Evolutionary conservation across 2,888 invertebrate species (phyloP), one percentile per base, ranked within the genome.

Genomic region (Lepidonotus clava): DNA sequence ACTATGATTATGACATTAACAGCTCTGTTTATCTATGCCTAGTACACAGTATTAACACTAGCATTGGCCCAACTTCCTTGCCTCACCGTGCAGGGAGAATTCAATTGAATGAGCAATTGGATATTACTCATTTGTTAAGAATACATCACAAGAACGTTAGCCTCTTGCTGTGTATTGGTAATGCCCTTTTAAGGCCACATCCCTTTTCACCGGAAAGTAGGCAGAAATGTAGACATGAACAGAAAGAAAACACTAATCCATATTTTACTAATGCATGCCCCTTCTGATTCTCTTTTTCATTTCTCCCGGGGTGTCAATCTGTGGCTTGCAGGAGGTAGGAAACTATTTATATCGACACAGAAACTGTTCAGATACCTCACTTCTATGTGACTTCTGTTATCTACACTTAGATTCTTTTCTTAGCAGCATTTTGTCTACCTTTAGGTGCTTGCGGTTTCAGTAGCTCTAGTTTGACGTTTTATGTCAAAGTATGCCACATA

Each of bases 201-300:
- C 46, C 46, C 46, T 46, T 18, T 46, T 18, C 46, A 46, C 8
- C 8, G 46, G 8, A 46, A 18, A 46, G 8, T 46, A 46, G 18
- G 46, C 46, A 46, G 18, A 46, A 11, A 11, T 46, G 8, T 46
- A 46, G 18, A 8, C 18, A 11, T 46, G 8, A 46, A 46, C 46
- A 46, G 18, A 46, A 11, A 11, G 24, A 34, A 71, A 71, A 34
- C 34, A 38, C 71, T 71, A 71, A 71, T 80, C 41, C 28, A 40
- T 80, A 46, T 34, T 41, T 40, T 80, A 80, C 80, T 80, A 80
- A 80, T 80, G 80, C 80, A 80, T 80, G 80, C 11, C 24, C 76
- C 76, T 80, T 80, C 80, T 80, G 80, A 80, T 80, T 80, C 80
- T 80, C 80, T 80, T n/a, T 80, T 80, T 80, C 80, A 80, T 80